Base-by-base conservation (phyloP, 2,888 invertebrate genomes). In the Aspidapion aeneum region DNA sequence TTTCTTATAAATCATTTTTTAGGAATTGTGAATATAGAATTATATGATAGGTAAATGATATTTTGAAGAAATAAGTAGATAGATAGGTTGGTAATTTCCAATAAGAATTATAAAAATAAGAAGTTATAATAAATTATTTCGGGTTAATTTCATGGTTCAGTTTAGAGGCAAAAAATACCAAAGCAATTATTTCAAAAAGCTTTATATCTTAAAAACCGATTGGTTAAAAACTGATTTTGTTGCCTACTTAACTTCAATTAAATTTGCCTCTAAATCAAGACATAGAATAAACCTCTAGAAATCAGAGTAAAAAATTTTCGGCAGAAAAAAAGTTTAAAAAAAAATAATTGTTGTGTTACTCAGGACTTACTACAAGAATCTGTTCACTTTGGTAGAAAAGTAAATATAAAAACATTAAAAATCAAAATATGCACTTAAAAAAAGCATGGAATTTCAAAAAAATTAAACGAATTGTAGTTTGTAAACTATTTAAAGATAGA, bases 401-500 rank as follows among this genome's bases (percentile, higher is more conserved):
- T n/a, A n/a, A n/a, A n/a, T n/a, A n/a, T n/a, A 35, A 35, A 35
- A 35, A 35, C 35, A 35, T 7, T 35, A 3, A 35, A 35, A 35
- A 35, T 35, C 35, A 35, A 35, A 35, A 35, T 35, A 7, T 7
- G 35, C 35, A 35, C n/a, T n/a, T n/a, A n/a, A n/a, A 35, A 35
- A 35, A 35, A 35, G 12, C 35, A n/a, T 35, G 35, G 35, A 35
- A 35, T 35, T 35, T 35, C 12, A 7, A 35, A n/a, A n/a, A 35
- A 3, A 35, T 35, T 35, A 35, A 35, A 35, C 35, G 35, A 35
- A 35, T 35, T 35, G 35, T 35, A 35, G 3, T 35, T 35, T 58
- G 75, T 76, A 75, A 73, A 73, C 77, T 77, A 77, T 78, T 78
- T n/a, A n/a, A n/a, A 78, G 77, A 77, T 78, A 77, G 77, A 72